A percentile compares a stretch with the other conserved stretches of the same genome.
Evolutionary conservation across 2,888 invertebrate species (phyloP).

Genomic region (Microdon myrmicae): DNA sequence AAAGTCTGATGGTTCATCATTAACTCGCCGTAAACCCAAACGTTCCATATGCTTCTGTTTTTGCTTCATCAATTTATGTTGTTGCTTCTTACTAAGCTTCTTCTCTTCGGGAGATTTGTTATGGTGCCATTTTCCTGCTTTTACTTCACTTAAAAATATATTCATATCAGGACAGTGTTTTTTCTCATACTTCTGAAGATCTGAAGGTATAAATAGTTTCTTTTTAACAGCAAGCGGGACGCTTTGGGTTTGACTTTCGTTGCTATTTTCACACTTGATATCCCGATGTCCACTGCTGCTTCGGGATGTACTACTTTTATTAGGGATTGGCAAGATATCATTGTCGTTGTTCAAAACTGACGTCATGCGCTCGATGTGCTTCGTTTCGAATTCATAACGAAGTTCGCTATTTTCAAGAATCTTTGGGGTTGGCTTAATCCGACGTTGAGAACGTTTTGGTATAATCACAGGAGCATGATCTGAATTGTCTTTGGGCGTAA

Average conservation of each 20-base stretch:
- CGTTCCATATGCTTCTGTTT: slow-evolving; percentile 72
- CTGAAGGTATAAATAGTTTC: slow-evolving; percentile 58
- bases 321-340: slow-evolving; percentile 13
- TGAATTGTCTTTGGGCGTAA: slow-evolving; percentile 75
- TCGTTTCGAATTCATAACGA: slow-evolving; percentile 71
- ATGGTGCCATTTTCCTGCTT: slow-evolving; percentile 61
- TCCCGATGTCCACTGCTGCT: slow-evolving; percentile 44
- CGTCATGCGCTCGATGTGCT: slow-evolving; percentile 70
- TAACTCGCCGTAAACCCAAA: slow-evolving; percentile 66
- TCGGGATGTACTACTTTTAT: slow-evolving; percentile 21
- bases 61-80: slow-evolving; percentile 68
- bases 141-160: slow-evolving; percentile 63
- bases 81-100: slow-evolving; percentile 66
- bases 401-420: slow-evolving; percentile 75
- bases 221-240: slow-evolving; percentile 59
- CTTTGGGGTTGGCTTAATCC: slow-evolving; percentile 76
- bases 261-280: slow-evolving; percentile 45
- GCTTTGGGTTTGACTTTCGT: slow-evolving; percentile 54
- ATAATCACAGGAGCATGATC: slow-evolving; percentile 68
- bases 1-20: slow-evolving; percentile 60
- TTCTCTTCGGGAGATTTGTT: slow-evolving; percentile 65
- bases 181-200: slow-evolving; percentile 53
- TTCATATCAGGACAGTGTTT: slow-evolving; percentile 62
- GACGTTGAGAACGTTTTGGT: slow-evolving; percentile 69
- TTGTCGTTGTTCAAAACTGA: slow-evolving; percentile 49